Base-by-base conservation (phyloP, 2,113 vertebrate species). In the Myotis lucifugus region DNA sequence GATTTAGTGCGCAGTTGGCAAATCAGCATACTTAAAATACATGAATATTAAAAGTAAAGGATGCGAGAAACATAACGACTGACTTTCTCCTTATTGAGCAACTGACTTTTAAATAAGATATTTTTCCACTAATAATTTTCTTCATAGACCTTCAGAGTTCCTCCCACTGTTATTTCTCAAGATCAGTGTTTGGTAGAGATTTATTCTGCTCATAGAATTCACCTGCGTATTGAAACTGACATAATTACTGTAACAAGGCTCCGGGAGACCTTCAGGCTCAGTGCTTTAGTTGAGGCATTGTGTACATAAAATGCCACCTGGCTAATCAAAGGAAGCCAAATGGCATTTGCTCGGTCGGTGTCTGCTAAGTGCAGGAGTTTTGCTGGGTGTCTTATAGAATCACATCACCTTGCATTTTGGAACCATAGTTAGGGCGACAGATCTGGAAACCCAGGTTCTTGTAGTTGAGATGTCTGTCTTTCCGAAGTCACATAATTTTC, bases 31-130 rank as follows among this genome's bases (percentile, higher is more conserved):
- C 88, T 95, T 96, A 91, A 97, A 95, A 91, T 91, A 90, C 85
- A 95, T 93, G 95, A 95, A 95, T 97, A 95, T 95, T 96, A 97
- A 96, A 96, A 96, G 86, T 94, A 89, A 96, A 95, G 88, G 70
- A 88, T 66, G 50, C 21, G 73, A 85, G 92, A 97, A 97, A 93
- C 88, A 66, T 85, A 85, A 90, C 92, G 86, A 94, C 90, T 54
- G 42, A 90, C 67, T 96, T 93, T 64, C 74, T 95, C 42, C 91
- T 95, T 97, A 88, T 96, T 40, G 42, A 95, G 50, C 54, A 73
- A 56, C 85, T 86, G 92, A 95, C 67, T 96, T 97, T 96, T 86
- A 95, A 96, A 82, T 94, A 93, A 76, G 64, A 73, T 79, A 6
- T 61, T 87, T 90, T 96, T 91, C 92, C 42, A 61, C 50, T 83